Percentiles rank a stretch among this genome's conserved stretches.
Conservation (phyloP, 2,113 vertebrate species). For the Xenus cinereus region DNA sequence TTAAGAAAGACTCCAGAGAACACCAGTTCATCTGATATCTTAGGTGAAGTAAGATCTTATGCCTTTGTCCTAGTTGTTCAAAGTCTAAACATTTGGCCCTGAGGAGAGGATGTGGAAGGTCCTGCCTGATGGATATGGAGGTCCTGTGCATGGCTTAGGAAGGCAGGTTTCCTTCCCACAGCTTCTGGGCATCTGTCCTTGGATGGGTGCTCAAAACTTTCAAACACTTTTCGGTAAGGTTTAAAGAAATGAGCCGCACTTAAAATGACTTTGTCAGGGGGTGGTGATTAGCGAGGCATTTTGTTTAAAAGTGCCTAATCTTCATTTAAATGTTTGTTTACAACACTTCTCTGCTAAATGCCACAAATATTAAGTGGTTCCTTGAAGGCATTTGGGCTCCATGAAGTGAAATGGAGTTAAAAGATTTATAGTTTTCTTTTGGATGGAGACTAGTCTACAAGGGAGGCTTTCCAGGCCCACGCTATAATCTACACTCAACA, state of each 20-base stretch:
- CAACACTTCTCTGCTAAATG: neutral
- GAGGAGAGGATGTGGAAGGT: neutral
- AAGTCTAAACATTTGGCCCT: neutral
- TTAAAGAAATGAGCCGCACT: neutral
- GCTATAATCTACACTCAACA: neutral
- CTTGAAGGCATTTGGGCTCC: neutral
- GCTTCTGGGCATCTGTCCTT: neutral
- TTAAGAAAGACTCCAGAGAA: neutral
- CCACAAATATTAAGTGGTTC: neutral
- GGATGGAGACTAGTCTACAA: neutral
- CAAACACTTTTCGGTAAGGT: neutral
- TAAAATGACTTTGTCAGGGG: neutral
- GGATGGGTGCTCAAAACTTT: neutral
- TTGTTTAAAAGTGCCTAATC: neutral
- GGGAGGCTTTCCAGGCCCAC: neutral
- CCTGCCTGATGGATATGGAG: neutral
- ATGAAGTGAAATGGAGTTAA: neutral
- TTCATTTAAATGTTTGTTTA: neutral
- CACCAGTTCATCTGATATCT: neutral
- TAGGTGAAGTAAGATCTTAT: neutral
- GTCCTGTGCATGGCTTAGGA: neutral
- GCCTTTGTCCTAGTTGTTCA: neutral
- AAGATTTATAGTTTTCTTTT: neutral
- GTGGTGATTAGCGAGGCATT: accelerated
- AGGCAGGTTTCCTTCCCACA: neutral